Evolutionary conservation across 2,113 vertebrate genomes (phyloP).

Genomic region (Dicerorhinus sumatrensis): DNA sequence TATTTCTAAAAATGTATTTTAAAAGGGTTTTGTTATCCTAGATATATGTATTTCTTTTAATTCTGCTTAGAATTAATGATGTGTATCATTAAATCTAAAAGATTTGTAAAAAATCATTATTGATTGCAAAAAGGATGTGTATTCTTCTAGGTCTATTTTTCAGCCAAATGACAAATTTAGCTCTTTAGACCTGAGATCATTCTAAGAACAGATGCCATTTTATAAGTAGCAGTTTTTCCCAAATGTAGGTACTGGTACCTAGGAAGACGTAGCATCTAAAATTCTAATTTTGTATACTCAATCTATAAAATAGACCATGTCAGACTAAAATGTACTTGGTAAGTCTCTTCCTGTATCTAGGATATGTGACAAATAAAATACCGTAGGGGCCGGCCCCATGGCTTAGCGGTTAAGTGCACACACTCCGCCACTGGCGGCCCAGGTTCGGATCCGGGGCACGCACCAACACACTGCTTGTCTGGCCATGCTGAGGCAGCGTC

Average conservation of each 20-base stretch:
- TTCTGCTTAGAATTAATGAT: not conserved
- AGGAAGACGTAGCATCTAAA: not conserved
- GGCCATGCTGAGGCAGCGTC: too few species aligned
- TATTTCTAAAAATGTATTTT: not conserved
- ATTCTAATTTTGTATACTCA: not conserved
- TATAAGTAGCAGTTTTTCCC: not conserved
- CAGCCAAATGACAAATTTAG: not conserved
- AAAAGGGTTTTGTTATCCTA: not conserved
- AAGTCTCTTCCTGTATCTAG: not conserved
- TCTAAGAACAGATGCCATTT: not conserved
- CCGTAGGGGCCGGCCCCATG: not conserved
- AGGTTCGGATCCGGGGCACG: too few species aligned
- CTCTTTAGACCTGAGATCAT: not conserved
- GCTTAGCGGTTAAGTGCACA: too few species aligned
- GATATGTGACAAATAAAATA: not conserved
- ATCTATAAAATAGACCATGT: not conserved
- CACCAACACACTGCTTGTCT: too few species aligned
- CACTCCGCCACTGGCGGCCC: too few species aligned
- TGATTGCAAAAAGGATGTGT: not conserved
- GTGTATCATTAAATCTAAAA: not conserved
- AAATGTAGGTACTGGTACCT: not conserved
- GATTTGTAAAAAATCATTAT: not conserved
- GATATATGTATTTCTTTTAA: not conserved
- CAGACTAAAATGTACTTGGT: not conserved
- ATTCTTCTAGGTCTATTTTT: not conserved